Base-by-base conservation (phyloP, 2,797 vertebrate genomes). In the Ibycter americanus region DNA sequence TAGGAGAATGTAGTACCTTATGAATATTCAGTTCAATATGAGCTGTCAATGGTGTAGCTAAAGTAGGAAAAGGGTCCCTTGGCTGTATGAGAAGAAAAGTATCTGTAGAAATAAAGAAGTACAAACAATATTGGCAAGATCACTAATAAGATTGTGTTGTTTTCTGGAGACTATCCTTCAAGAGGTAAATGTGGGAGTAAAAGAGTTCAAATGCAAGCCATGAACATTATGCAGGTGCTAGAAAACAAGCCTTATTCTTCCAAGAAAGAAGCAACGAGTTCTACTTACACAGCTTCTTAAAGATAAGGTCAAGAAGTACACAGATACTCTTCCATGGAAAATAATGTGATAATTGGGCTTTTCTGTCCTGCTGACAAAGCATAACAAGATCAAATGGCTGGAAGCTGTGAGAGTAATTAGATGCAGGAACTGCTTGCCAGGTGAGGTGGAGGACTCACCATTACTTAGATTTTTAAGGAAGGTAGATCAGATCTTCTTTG, bases 401-500 rank as follows among this genome's bases (percentile, higher is more conserved):
- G 90, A 96, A 93, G 81, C 96, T 95, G 90, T 79, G 95, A 93
- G 86, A 91, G 79, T 94, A 96, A 94, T 97, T 95, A 96, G 84
- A 54, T 54, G 71, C 32, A 95, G 84, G 65, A 87, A 83, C 49
- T 85, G 67, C 59, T 95, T 91, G 63, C 82, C 72, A 89, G 76
- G 84, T 94, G 74, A 96, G 47, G 47, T 44, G 55, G 81, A 85
- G 38, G 40, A 58, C 31, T 90, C n/a, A 25, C 46, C 36, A 17
- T 73, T 74, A 63, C 59, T 76, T 70, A 91, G 31, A 59, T 87
- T 77, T 96, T 95, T 93, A 80, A 85, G 40, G 49, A 76, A 84
- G 15, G 21, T 27, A 70, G 15, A 62, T 70, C 40, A 80, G 40
- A 42, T 32, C 6, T 8, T 63, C 5, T 66, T 62, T 4, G 42